Percentiles rank a stretch among this genome's conserved stretches.
Conservation (phyloP, 1,140 invertebrate species). For the Drosophila auraria region DNA sequence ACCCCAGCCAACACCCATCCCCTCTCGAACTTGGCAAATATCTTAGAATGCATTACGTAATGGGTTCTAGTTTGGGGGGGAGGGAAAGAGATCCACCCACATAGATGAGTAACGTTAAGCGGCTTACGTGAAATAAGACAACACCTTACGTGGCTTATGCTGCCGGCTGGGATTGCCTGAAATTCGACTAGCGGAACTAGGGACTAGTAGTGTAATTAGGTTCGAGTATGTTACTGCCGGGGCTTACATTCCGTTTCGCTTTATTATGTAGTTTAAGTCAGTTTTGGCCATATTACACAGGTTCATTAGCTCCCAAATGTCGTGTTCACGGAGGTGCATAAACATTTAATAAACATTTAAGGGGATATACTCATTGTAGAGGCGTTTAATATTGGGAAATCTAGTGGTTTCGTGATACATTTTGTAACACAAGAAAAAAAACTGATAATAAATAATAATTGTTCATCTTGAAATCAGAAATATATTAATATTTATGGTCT, state of each 20-base stretch:
- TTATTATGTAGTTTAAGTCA: constrained; percentile 21
- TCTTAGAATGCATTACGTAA: constrained; percentile 57
- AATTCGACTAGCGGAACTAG: constrained; percentile 49
- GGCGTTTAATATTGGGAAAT: neutral
- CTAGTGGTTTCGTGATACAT: neutral
- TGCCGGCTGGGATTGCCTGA: constrained; percentile 31
- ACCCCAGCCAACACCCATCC: neutral
- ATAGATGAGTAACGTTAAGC: constrained; percentile 22
- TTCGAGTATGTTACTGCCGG: constrained; percentile 27
- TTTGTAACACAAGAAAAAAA: too few species aligned
- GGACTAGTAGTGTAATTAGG: constrained; percentile 54
- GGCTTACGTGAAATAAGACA: constrained; percentile 67
- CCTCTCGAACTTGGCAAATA: constrained; percentile 19
- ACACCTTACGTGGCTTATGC: constrained; percentile 60
- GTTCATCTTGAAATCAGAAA: too few species aligned
- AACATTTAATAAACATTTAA: neutral
- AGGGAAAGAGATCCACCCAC: neutral
- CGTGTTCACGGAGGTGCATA: neutral
- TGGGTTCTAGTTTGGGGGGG: constrained; percentile 14
- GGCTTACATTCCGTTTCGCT: constrained; percentile 30
- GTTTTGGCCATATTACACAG: constrained; percentile 7
- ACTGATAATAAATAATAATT: too few species aligned
- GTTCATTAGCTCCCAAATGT: constrained; percentile 20
- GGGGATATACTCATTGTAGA: too few species aligned
- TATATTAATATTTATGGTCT: too few species aligned